Evolutionary conservation across 2,797 vertebrate species (phyloP), one percentile per base, ranked within the genome.

Genomic region (Emydoidea blandingii): DNA sequence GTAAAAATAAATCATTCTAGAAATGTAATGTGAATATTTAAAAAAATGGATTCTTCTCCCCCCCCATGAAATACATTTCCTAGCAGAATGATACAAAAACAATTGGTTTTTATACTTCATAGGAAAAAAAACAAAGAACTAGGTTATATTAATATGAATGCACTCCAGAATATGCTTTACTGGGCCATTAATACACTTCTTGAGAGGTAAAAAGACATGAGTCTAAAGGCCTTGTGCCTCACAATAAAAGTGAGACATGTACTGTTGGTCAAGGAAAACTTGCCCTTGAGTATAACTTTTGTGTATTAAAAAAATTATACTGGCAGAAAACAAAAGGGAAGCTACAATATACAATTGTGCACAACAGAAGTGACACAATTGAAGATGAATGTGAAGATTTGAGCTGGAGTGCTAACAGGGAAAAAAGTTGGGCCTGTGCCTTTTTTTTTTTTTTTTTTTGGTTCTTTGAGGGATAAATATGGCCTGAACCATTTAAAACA

Each of bases 121-220:
- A 50, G 50, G 50, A 50, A 50, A 50, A 96, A 97, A 95, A 96
- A 10, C 97, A 97, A 97, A 97, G 97, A 59, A 95, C 93, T 97
- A 92, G 96, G 97, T 96, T 97, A 96, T 97, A 97, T 97, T 96
- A 97, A 97, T 97, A 97, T 97, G 96, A 97, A 97, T 97, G 91
- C 44, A 79, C 95, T 95, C 96, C 96, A 97, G 95, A 27, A 91
- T 85, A 91, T 92, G 88, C 95, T 97, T 97, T 97, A 97, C 95
- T 81, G 94, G 92, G 93, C 95, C 96, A 97, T 97, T 97, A 97
- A 97, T 97, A 93, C 96, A 91, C 96, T 97, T 97, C 96, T 97
- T 97, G 97, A 96, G 96, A 97, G 97, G 96, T 97, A 96, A 97
- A 89, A 96, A 97, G 92, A 96, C 96, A 95, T 91, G 94, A 94